phyloP scores from a whole-genome alignment of 2,888 invertebrate genomes.

The Tyria jacobaeae region DNA sequence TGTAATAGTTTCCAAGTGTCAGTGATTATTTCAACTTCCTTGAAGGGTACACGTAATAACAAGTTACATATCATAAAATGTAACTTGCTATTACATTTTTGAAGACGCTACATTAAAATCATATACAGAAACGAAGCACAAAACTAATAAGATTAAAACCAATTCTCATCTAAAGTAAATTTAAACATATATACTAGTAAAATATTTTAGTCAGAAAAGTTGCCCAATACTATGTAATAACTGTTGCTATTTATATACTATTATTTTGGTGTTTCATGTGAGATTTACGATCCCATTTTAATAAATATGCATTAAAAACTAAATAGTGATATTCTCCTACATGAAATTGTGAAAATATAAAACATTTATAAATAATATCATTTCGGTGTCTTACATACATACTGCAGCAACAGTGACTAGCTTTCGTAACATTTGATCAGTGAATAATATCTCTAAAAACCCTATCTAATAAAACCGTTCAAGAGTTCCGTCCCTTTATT shows the following conservation, averaged over 20 bases:
- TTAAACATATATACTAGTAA: background rate
- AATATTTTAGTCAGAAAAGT: background rate
- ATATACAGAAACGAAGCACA: background rate
- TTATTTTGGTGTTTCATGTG: slow-evolving; percentile 1
- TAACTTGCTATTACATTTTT: slow-evolving; percentile 4
- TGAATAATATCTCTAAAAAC: slow-evolving; percentile 25
- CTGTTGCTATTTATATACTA: slow-evolving; percentile 7
- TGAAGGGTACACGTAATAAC: no score
- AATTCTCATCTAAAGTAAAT: background rate
- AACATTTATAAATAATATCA: slow-evolving; percentile 36
- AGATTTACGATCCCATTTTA: background rate
- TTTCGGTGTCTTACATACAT: slow-evolving; percentile 27
- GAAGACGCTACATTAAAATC: background rate
- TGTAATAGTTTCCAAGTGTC: background rate
- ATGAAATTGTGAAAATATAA: background rate
- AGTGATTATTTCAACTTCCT: background rate
- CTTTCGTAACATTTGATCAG: slow-evolving; percentile 51
- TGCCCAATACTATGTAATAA: slow-evolving; percentile 2
- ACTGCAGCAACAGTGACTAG: slow-evolving; percentile 71
- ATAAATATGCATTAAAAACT: slow-evolving; percentile 8
- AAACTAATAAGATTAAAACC: slow-evolving; percentile 3
- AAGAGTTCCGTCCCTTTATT: slow-evolving; percentile 26
- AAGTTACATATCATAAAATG: no score
- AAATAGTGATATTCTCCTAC: slow-evolving; percentile 2
- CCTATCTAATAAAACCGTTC: slow-evolving; percentile 38